Evolutionary conservation across 1,140 invertebrate genomes (phyloP).

Genomic region (Argopecten irradians): DNA sequence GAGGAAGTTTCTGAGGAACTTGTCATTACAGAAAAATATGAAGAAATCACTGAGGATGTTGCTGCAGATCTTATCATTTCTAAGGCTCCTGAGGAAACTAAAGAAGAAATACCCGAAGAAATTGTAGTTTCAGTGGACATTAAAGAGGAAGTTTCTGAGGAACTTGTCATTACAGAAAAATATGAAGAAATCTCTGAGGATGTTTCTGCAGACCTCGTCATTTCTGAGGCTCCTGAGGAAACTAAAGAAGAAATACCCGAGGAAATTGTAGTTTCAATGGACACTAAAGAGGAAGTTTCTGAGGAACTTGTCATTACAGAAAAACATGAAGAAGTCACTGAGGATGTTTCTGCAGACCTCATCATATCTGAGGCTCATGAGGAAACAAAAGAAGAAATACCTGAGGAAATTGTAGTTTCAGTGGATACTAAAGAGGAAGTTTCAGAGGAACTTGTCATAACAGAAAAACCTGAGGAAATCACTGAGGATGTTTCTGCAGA

Average conservation of each 20-base stretch:
- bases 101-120: not conserved
- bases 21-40: not conserved
- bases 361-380: not conserved
- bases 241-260: constrained; percentile 34
- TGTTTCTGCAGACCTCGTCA: not conserved
- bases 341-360: not conserved
- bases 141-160: constrained; percentile 19
- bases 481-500: not conserved
- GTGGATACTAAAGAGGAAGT: constrained; percentile 27
- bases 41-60: not conserved
- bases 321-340: not conserved
- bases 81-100: not conserved
- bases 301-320: not conserved
- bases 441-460: constrained; percentile 32
- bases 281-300: not conserved
- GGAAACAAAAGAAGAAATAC: constrained; percentile 29
- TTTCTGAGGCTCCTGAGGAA: not conserved
- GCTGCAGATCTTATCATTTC: not conserved
- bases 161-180: not conserved
- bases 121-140: too few species aligned
- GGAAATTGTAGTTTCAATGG: not conserved
- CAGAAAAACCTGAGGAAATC: constrained; percentile 16
- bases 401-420: not conserved
- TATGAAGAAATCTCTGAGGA: not conserved
- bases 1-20: not conserved